A percentile compares a stretch with the other conserved stretches of the same genome.
Conservation (phyloP, 2,113 vertebrate genomes). For the Paramormyrops kingsleyae region DNA sequence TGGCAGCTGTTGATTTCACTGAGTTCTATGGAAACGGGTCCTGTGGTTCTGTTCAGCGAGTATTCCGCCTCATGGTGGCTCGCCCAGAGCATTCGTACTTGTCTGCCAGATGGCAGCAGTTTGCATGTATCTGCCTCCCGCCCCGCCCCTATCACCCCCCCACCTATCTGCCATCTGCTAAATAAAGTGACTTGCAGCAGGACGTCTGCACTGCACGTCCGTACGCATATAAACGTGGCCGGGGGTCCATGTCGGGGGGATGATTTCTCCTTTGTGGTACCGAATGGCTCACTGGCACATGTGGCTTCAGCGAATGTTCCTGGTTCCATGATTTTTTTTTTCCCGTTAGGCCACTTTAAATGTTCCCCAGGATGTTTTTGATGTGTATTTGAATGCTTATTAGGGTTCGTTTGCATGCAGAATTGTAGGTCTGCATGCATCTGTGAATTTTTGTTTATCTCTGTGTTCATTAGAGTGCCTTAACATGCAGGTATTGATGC, state of each 20-base stretch:
- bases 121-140: neutral
- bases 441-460: slow-evolving; percentile 11
- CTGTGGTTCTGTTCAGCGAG: neutral
- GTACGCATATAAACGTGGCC: neutral
- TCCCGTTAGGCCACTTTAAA: neutral
- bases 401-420: neutral
- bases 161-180: neutral
- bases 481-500: neutral
- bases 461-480: neutral
- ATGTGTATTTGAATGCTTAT: neutral
- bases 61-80: neutral
- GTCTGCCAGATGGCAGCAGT: neutral
- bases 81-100: neutral
- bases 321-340: neutral
- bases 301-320: neutral
- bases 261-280: neutral
- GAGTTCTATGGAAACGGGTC: neutral
- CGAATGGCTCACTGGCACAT: neutral
- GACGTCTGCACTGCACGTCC: neutral
- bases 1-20: neutral
- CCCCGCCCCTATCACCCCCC: neutral
- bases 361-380: neutral
- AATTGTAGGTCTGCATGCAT: neutral
- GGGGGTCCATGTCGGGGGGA: neutral
- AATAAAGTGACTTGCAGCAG: neutral